Percentiles rank a stretch among this genome's conserved stretches.
phyloP scores from a whole-genome alignment of 2,113 vertebrate species.

The Rattus rattus region DNA sequence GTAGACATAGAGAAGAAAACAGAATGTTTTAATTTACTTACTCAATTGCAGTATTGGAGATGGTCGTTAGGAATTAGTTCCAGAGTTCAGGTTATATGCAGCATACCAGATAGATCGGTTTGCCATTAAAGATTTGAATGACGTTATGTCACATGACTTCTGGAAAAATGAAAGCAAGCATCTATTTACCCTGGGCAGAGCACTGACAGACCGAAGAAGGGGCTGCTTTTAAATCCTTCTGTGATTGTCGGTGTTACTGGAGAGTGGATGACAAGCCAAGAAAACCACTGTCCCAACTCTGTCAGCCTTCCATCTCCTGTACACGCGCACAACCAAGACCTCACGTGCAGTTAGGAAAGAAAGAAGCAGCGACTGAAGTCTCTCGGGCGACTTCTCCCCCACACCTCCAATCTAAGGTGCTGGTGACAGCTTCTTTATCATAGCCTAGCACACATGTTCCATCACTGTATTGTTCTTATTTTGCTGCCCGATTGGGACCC shows the following conservation, averaged over 20 bases:
- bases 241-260: not conserved
- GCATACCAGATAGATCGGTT: not conserved
- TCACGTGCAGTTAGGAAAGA: not conserved
- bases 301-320: not conserved
- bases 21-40: constrained; percentile 42
- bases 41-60: not conserved
- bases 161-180: not conserved
- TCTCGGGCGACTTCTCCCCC: not conserved
- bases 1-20: not conserved
- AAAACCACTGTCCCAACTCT: not conserved
- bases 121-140: constrained; percentile 31
- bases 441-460: not conserved
- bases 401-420: not conserved
- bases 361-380: not conserved
- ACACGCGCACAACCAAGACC: not conserved
- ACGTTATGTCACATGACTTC: not conserved
- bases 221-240: not conserved
- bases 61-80: constrained; percentile 9
- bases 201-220: not conserved
- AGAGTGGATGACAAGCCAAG: not conserved
- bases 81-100: not conserved
- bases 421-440: not conserved
- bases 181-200: not conserved
- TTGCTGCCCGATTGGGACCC: not conserved
- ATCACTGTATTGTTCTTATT: not conserved